Conservation (phyloP, 2,113 vertebrate species). For the Phoenicopterus ruber region DNA sequence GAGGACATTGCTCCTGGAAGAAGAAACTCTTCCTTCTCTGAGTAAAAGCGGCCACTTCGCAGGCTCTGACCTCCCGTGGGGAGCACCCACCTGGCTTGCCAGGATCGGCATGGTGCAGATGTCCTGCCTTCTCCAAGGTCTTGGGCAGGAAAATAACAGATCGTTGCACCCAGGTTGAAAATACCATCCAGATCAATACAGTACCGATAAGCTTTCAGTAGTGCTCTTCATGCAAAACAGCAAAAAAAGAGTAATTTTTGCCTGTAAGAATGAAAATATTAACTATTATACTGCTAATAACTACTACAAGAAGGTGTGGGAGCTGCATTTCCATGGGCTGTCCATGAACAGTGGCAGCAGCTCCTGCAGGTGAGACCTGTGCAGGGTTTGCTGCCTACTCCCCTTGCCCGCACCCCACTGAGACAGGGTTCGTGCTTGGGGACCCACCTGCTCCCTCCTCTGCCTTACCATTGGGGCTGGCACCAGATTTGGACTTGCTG, state of each 20-base stretch:
- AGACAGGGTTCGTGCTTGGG: fast-evolving
- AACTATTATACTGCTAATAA: background rate
- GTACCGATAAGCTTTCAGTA: background rate
- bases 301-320: background rate
- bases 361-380: background rate
- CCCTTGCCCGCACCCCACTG: background rate
- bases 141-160: background rate
- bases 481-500: background rate
- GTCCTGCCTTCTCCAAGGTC: background rate
- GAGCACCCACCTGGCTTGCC: background rate
- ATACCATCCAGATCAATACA: background rate
- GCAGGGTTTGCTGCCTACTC: background rate
- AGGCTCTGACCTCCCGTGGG: background rate
- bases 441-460: background rate
- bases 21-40: background rate
- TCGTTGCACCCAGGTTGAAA: background rate
- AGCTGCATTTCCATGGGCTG: background rate
- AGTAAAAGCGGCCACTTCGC: background rate
- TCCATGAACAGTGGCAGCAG: background rate
- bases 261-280: background rate
- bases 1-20: background rate
- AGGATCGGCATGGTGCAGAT: background rate
- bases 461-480: background rate
- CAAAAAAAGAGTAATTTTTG: background rate
- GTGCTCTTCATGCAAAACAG: background rate